A percentile compares a stretch with the other conserved stretches of the same genome.
These are phyloP conservation scores for Clostera curtula DNA, from an alignment of 2,888 invertebrate species.

Conservation along the genomic window DNA sequence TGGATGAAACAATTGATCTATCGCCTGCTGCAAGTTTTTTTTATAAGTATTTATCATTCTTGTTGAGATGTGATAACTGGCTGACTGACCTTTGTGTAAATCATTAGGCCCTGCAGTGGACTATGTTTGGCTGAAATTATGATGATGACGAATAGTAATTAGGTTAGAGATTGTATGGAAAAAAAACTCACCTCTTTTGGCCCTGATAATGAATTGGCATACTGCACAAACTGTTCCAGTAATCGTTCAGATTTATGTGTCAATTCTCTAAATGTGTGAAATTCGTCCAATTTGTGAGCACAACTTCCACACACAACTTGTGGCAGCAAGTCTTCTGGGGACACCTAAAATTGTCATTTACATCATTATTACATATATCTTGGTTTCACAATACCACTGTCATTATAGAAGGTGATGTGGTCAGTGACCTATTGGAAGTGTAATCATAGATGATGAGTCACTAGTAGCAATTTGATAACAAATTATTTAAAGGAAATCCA, in stretches of 20 bases:
- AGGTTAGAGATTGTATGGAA: too few relatives aligned
- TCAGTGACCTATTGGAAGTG: constrained; percentile 61
- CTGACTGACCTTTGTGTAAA: too few relatives aligned
- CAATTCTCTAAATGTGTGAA: constrained; percentile 84
- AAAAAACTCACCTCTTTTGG: constrained; percentile 76
- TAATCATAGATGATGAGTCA: constrained; percentile 68
- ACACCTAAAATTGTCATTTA: constrained; percentile 75
- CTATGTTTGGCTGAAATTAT: too few relatives aligned
- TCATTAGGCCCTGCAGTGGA: too few relatives aligned
- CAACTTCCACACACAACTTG: constrained; percentile 86
- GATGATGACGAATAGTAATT: too few relatives aligned
- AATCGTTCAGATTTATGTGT: constrained; percentile 84
- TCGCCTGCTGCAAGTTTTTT: too few relatives aligned
- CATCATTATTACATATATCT: constrained; percentile 25
- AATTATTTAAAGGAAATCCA: constrained; percentile 32
- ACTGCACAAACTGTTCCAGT: constrained; percentile 83
- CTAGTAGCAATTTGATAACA: constrained; percentile 49
- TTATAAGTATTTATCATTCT: too few relatives aligned
- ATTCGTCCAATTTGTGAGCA: constrained; percentile 82
- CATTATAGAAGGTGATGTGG: constrained; percentile 53
- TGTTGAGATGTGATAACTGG: too few relatives aligned
- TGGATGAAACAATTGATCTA: too few relatives aligned
- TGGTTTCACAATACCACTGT: constrained; percentile 39
- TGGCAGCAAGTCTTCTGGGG: constrained; percentile 84
- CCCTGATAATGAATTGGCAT: constrained; percentile 79